Evolutionary conservation across 2,797 vertebrate species (phyloP).

Genomic region (Prionace glauca): DNA sequence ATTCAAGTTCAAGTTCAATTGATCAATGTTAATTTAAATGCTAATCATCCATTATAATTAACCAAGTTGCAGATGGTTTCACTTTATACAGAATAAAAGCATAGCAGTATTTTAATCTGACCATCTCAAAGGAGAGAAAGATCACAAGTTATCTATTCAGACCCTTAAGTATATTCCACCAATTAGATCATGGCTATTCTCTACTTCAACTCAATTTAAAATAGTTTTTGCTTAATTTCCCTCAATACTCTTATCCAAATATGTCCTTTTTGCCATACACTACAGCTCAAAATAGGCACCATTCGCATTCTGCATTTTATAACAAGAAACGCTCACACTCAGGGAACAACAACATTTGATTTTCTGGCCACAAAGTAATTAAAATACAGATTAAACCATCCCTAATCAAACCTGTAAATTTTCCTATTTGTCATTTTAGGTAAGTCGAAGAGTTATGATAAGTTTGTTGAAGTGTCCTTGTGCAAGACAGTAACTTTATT

Average conservation of each 20-base stretch:
- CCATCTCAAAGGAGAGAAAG: neutral
- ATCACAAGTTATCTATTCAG: neutral
- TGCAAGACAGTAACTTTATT: no score
- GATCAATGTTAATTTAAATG: neutral
- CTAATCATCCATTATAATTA: neutral
- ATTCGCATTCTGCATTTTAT: no score
- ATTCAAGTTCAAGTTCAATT: neutral
- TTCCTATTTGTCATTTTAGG: no score
- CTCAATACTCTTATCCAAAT: neutral
- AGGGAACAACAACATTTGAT: no score
- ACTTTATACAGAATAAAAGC: neutral
- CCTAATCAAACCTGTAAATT: no score
- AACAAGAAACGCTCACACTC: no score
- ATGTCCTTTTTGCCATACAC: no score
- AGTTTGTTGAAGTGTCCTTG: no score
- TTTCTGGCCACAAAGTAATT: no score
- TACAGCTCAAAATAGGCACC: no score
- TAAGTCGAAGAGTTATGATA: no score
- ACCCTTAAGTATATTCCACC: neutral
- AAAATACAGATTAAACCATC: no score
- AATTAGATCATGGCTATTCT: neutral
- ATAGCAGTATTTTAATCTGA: neutral
- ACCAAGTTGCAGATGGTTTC: neutral
- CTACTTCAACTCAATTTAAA: neutral
- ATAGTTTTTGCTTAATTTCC: neutral